A percentile compares a stretch with the other conserved stretches of the same genome.
Evolutionary conservation across 1,140 invertebrate species (phyloP).

Genomic region (Sminthurides bifidus): DNA sequence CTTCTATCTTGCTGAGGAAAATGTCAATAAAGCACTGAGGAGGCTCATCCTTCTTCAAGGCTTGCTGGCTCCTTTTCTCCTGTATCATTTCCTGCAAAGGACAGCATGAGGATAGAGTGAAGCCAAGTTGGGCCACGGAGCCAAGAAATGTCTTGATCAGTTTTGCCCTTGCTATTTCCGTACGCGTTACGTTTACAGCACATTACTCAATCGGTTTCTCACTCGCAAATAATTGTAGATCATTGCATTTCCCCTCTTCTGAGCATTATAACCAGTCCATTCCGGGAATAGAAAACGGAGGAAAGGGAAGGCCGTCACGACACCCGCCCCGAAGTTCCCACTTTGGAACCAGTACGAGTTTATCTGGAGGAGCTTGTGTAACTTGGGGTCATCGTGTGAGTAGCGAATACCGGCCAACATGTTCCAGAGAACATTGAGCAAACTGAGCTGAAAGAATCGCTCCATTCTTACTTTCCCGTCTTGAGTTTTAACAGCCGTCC

Average conservation of each 20-base stretch:
- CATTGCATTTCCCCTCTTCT: background rate
- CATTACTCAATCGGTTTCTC: background rate
- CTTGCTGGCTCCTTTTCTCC: background rate
- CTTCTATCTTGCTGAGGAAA: constrained; percentile 35
- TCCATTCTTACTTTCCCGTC: constrained; percentile 28
- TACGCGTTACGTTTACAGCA: background rate
- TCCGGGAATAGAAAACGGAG: constrained; percentile 59
- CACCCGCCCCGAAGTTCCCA: constrained; percentile 24
- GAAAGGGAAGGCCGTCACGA: constrained; percentile 41
- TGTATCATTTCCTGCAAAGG: constrained; percentile 2
- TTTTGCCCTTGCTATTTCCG: background rate
- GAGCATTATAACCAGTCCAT: constrained; percentile 53
- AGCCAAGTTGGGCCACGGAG: background rate
- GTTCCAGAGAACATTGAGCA: constrained; percentile 72
- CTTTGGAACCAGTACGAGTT: constrained; percentile 21
- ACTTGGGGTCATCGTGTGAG: constrained; percentile 34
- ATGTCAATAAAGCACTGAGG: constrained; percentile 40
- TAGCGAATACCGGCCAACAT: constrained; percentile 67
- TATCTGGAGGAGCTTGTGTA: constrained; percentile 14
- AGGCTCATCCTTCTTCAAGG: constrained; percentile 26
- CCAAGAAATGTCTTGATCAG: background rate
- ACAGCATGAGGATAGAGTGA: background rate
- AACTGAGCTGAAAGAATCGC: constrained; percentile 34
- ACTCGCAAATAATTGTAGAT: constrained; percentile 6
- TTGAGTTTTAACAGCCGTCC: background rate